Evolutionary conservation across 2,797 vertebrate species (phyloP).

Genomic region (Hyperoplus lanceolatus): DNA sequence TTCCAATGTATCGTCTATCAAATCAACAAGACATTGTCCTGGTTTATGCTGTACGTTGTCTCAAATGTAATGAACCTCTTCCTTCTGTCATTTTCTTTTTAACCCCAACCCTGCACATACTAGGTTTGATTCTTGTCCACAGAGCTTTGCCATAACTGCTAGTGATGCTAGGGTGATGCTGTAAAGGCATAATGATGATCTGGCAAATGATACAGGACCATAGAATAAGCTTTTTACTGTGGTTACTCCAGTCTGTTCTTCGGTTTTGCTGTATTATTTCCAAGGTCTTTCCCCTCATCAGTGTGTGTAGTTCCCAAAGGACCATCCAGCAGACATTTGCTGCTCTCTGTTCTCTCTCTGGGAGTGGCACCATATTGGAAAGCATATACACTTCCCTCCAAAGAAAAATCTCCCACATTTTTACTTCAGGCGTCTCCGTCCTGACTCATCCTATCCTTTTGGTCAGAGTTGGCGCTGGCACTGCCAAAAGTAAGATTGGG

Average conservation of each 20-base stretch:
- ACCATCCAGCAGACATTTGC: slow-evolving; percentile 21
- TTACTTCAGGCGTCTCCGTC: slow-evolving; percentile 24
- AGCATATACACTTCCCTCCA: slow-evolving; percentile 1
- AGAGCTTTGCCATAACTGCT: not conserved
- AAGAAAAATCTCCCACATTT: slow-evolving; percentile 25
- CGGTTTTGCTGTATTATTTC: slow-evolving; percentile 18
- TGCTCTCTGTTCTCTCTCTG: slow-evolving; percentile 23
- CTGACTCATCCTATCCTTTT: slow-evolving; percentile 48
- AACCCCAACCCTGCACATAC: not conserved
- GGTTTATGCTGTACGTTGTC: not conserved
- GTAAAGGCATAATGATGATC: slow-evolving; percentile 25
- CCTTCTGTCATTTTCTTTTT: not conserved
- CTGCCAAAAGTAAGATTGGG: slow-evolving; percentile 52
- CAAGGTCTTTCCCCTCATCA: slow-evolving; percentile 30
- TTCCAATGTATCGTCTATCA: not conserved
- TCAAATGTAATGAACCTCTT: slow-evolving; percentile 3
- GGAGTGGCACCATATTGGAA: slow-evolving; percentile 11
- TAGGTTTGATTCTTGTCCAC: not conserved
- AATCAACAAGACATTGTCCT: not conserved
- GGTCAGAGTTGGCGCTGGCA: slow-evolving; percentile 49
- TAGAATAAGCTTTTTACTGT: slow-evolving; percentile 13
- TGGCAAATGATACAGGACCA: slow-evolving; percentile 19
- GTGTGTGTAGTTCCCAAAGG: slow-evolving; percentile 27
- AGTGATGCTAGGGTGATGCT: not conserved
- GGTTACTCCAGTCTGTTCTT: slow-evolving; percentile 7